A percentile compares a stretch with the other conserved stretches of the same genome.
Conservation (phyloP, 1,140 invertebrate species). For the Lasaia peninsularis region DNA sequence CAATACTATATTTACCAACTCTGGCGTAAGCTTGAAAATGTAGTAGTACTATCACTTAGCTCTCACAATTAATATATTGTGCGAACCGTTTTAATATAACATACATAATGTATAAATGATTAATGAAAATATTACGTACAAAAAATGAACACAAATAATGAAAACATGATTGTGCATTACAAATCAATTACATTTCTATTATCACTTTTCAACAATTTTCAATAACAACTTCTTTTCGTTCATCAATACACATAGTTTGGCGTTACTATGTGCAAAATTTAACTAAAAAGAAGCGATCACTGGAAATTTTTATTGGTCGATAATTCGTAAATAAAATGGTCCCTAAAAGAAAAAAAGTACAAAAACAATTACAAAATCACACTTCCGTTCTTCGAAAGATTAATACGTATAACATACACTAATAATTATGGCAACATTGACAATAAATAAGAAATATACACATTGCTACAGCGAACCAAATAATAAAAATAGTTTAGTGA, state of each 20-base stretch:
- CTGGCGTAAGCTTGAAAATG: constrained; percentile 50
- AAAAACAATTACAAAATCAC: constrained; percentile 64
- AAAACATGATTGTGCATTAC: constrained; percentile 68
- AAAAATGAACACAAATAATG: constrained; percentile 50
- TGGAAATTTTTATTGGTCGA: constrained; percentile 39
- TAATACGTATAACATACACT: constrained; percentile 73
- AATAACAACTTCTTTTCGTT: constrained; percentile 27
- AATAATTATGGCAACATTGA: constrained; percentile 76
- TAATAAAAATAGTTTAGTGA: constrained; percentile 35
- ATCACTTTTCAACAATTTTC: constrained; percentile 57
- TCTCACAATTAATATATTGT: constrained; percentile 58
- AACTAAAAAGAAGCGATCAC: constrained; percentile 31
- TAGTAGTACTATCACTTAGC: constrained; percentile 18
- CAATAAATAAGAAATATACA: constrained; percentile 75
- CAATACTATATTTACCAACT: constrained; percentile 27
- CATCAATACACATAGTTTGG: constrained; percentile 45
- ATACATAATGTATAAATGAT: constrained; percentile 58
- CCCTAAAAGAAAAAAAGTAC: constrained; percentile 67
- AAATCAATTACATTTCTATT: constrained; percentile 61
- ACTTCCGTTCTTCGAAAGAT: constrained; percentile 59
- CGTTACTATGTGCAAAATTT: constrained; percentile 38
- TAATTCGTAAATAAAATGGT: constrained; percentile 66
- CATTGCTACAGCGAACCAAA: constrained; percentile 45
- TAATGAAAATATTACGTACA: constrained; percentile 34
- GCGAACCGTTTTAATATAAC: constrained; percentile 57